Evolutionary conservation across 1,140 invertebrate species (phyloP).

Genomic region (Patella vulgata): DNA sequence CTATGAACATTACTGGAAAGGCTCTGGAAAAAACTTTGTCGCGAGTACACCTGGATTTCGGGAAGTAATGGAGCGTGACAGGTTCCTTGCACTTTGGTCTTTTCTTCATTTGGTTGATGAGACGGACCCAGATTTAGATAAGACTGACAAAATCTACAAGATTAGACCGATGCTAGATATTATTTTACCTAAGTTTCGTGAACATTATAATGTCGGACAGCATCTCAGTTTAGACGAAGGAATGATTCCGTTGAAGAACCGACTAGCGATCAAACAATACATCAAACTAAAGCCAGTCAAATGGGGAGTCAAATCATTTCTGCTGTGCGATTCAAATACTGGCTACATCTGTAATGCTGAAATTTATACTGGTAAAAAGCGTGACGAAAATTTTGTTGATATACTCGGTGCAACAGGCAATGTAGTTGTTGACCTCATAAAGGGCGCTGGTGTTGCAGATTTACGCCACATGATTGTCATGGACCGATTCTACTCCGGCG

Average conservation of each 20-base stretch:
- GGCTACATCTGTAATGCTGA: constrained; percentile 32
- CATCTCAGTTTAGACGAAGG: constrained; percentile 40
- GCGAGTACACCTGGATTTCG: background rate
- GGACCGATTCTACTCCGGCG: constrained; percentile 66
- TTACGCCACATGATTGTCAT: constrained; percentile 61
- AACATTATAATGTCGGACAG: constrained; percentile 15
- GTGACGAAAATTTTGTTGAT: background rate
- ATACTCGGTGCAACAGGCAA: constrained; percentile 21
- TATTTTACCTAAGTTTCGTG: background rate
- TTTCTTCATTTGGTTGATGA: background rate
- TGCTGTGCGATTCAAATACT: constrained; percentile 30
- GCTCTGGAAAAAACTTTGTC: background rate
- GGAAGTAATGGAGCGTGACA: background rate
- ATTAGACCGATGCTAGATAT: background rate
- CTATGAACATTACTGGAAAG: background rate
- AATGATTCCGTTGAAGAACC: constrained; percentile 37
- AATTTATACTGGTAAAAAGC: constrained; percentile 30
- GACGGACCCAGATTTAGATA: background rate
- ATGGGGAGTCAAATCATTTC: constrained; percentile 42
- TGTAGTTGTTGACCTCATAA: constrained; percentile 17
- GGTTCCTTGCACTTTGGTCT: background rate
- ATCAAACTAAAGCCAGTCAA: constrained; percentile 41
- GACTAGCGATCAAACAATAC: constrained; percentile 27
- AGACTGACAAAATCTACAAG: constrained; percentile 6
- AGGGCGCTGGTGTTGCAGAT: constrained; percentile 44